Evolutionary conservation across 2,888 invertebrate genomes (phyloP), one percentile per base, ranked within the genome.

Genomic region (Frankliniella intonsa): DNA sequence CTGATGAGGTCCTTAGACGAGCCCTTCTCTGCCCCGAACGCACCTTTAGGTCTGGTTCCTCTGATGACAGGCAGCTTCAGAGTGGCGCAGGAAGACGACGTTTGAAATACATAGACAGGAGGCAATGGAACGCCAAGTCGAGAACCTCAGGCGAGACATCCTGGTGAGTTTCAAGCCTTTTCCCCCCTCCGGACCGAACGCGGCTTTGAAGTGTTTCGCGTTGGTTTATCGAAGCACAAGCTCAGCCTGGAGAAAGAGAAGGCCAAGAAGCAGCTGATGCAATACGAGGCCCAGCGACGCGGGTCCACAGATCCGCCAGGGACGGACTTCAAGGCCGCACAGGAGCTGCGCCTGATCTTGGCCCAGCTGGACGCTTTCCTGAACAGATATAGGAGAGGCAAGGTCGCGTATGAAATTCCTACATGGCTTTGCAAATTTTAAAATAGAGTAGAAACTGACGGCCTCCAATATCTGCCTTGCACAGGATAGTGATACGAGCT

Each of bases 201-300:
- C 17, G 19, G 55, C 17, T 11, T 55, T 55, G 55, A 2, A 11
- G 11, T 55, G 55, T 7, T 55, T 55, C 17, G 69, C 69, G 22
- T 76, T 22, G 69, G 1, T 76, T 8, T 25, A n/a, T 10, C 69
- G 22, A 25, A 38, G 38, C 22, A 76, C 69, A 76, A 76, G 25
- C 22, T 76, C 22, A 12, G 22, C 69, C 69, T 25, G 25, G 69
- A 76, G 69, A 76, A 76, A 22, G 69, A 22, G 69, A 76, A 76
- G 69, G 69, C 69, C 22, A 76, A 76, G 69, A 22, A 76, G 69
- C 69, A 76, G 69, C 69, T 76, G 25, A 22, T 76, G 25, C 69
- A 76, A 25, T 76, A 76, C 69, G 69, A 76, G 25, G n/a, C 69
- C 76, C 25, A 27, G 81, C 81, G 22, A 80, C 80, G 25, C 0